Evolutionary conservation across 2,113 vertebrate species (phyloP), one percentile per base, ranked within the genome.

Genomic region (Callipepla californica): DNA sequence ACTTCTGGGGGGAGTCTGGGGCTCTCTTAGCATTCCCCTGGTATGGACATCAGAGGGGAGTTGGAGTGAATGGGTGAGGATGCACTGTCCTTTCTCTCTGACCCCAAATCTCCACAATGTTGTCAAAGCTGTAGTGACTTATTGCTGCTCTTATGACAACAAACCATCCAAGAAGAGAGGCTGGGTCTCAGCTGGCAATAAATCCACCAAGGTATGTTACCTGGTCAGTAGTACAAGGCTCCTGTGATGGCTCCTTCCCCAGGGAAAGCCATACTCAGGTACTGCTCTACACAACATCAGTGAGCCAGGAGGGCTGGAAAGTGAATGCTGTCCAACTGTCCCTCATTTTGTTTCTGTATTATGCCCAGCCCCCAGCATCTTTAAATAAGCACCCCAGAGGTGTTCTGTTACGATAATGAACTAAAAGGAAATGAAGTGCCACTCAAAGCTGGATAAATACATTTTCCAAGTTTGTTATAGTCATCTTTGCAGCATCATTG

Each of bases 381-480:
- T 92, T 62, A 85, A 66, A 82, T 76, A 76, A 87, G 57, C 40
- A 68, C 36, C 62, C n/a, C 55, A 65, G 81, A 63, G n/a, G 65
- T 92, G 68, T 87, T 65, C 67, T 92, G 55, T 68, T 83, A 55
- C 19, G 67, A 11, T 87, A 63, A 82, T 59, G 55, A 74, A 70
- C 30, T 75, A 18, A 55, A 86, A 36, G 32, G 2, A 80, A 84
- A 72, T 69, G 7, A 79, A 87, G 50, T 74, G 17, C 75, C 74
- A 45, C 78, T 80, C 87, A 82, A 59, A 89, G 51, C 38, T 74
- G 79, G 67, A 63, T 89, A 74, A 92, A 76, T 87, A 55, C 47
- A 51, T 70, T 92, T 65, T 80, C 59, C 44, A 83, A 55, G 67
- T 82, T 59, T 93, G 28, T 92, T 89, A 89, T 10, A 57, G 62